phyloP scores from a whole-genome alignment of 2,888 invertebrate genomes.

The Scaptomyza flava region DNA sequence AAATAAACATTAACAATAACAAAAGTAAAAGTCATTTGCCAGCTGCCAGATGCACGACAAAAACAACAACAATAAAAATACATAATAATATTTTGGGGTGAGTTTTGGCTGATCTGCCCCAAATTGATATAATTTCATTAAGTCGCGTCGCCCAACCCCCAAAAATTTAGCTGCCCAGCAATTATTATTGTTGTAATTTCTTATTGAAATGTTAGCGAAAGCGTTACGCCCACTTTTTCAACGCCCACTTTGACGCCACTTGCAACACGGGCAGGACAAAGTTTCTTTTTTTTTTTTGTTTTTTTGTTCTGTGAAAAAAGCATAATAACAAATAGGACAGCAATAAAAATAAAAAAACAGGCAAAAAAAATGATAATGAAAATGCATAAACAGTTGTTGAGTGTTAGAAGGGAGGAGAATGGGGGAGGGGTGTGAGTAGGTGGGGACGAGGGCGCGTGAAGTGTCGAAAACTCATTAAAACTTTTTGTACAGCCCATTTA shows the following conservation, averaged over 20 bases:
- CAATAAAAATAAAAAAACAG: constrained; percentile 41
- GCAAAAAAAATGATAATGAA: constrained; percentile 67
- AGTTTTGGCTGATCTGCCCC: constrained; percentile 40
- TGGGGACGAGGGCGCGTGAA: constrained; percentile 13
- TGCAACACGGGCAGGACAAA: constrained; percentile 16
- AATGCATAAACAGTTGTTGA: constrained; percentile 55
- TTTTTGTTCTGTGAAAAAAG: not conserved
- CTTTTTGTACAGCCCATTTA: constrained; percentile 84
- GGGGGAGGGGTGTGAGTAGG: constrained; percentile 8
- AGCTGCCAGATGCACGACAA: constrained; percentile 59
- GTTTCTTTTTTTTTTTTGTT: constrained; percentile 23
- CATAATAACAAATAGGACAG: constrained; percentile 39
- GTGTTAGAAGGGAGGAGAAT: not conserved
- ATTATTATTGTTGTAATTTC: constrained; percentile 46
- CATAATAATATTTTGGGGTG: not conserved
- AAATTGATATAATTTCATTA: constrained; percentile 78
- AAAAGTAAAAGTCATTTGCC: constrained; percentile 72
- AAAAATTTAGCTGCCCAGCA: constrained; percentile 18
- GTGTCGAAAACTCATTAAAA: constrained; percentile 83
- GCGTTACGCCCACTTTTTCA: constrained; percentile 31
- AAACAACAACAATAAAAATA: constrained; percentile 17
- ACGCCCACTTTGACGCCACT: constrained; percentile 13
- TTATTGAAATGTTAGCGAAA: constrained; percentile 31
- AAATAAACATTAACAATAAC: constrained; percentile 46
- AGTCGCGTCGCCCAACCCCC: constrained; percentile 8